Conservation (phyloP, 1,140 invertebrate species). For the Halesus radiatus region DNA sequence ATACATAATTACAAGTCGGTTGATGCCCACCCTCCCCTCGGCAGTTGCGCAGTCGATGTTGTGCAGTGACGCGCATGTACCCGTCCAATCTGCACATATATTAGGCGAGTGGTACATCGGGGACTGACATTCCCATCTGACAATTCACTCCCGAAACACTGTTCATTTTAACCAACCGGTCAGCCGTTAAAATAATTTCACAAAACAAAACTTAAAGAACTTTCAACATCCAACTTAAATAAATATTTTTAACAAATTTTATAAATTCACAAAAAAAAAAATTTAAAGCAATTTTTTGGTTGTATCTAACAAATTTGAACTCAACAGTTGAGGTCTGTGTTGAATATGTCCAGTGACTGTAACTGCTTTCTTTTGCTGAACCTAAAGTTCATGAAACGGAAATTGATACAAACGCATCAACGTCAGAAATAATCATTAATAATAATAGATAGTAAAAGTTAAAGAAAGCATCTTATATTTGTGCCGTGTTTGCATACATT, state of each 20-base stretch:
- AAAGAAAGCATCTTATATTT: too few relatives aligned
- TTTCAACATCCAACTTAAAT: too few relatives aligned
- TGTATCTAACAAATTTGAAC: too few relatives aligned
- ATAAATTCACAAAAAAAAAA: too few relatives aligned
- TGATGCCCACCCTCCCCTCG: background rate
- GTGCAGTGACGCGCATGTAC: constrained; percentile 2
- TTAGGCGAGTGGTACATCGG: too few relatives aligned
- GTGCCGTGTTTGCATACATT: too few relatives aligned
- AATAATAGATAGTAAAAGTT: too few relatives aligned
- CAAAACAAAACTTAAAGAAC: too few relatives aligned
- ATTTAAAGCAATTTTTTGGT: too few relatives aligned
- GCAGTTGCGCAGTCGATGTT: background rate
- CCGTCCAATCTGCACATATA: background rate
- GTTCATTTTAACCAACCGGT: background rate
- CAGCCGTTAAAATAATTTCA: background rate
- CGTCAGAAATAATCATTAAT: too few relatives aligned
- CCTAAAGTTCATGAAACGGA: background rate
- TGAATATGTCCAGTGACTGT: constrained; percentile 3
- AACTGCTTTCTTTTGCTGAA: background rate
- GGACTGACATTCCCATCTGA: background rate
- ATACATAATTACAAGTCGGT: background rate
- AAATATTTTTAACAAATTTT: too few relatives aligned
- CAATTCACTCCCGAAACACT: background rate
- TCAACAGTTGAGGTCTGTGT: too few relatives aligned
- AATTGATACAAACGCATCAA: background rate